Base-by-base conservation (phyloP, 2,797 vertebrate genomes). In the Coregonus ussuriensis region DNA sequence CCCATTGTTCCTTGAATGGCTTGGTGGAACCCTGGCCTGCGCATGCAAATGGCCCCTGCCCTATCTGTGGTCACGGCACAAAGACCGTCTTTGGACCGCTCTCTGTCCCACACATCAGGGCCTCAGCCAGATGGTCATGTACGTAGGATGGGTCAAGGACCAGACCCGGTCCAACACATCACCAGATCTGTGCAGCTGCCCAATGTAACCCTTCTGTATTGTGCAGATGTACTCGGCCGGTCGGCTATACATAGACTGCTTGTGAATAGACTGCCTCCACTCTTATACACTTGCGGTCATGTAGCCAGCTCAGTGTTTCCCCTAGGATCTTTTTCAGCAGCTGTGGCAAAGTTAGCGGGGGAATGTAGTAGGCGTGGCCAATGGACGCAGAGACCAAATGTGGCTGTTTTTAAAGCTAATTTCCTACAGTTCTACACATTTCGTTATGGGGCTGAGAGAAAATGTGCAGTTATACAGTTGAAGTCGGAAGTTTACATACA, bases 131-230 rank as follows among this genome's bases (percentile, higher is more conserved):
- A 9, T 35, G 35, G 68, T 70, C 35, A n/a, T 21, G 3, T 21
- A 65, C 29, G 65, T 76, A 67, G 74, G 74, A 21, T 18, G 65
- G 63, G 51, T 67, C 15, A 65, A 67, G 74, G n/a, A 35, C 5
- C 33, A 25, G 7, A 25, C 74, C 51, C 4, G 25, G 65, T 53
- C 74, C 51, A 35, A 53, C 25, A 53, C 47, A 54, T 25, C 1
- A 52, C 15, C 21, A 47, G 18, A 72, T 25, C 21, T 29, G 21
- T n/a, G 52, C 69, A 51, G 29, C 29, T 67, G 31, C 5, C 33
- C 63, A 67, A 29, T 16, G 6, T 16, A 14, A 67, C 11, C 33
- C 25, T 31, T 25, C 21, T 67, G 65, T 16, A 31, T 67, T 31
- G 65, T 67, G 29, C 65, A 66, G 13, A 67, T 14, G 65, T 67